phyloP scores from a whole-genome alignment of 2,797 vertebrate genomes.

The Pipistrellus pygmaeus region DNA sequence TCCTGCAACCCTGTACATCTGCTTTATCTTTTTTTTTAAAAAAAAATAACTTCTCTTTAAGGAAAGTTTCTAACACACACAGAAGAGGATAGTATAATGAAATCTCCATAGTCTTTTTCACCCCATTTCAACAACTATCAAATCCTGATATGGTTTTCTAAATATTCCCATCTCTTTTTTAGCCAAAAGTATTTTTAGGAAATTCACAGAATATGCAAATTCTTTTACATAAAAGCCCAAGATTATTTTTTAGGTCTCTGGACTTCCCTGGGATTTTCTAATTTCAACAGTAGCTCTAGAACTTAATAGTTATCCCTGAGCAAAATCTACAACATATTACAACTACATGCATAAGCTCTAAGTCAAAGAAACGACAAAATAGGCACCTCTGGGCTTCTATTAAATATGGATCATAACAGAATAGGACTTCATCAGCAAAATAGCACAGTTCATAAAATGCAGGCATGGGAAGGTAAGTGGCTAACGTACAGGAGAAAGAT shows the following conservation, averaged over 20 bases:
- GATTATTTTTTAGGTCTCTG: background rate
- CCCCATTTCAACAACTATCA: background rate
- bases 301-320: background rate
- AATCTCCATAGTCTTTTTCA: background rate
- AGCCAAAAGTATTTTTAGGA: background rate
- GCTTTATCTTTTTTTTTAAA: background rate
- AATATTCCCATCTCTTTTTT: background rate
- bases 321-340: background rate
- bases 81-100: background rate
- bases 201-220: background rate
- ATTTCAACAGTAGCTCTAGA: background rate
- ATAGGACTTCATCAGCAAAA: background rate
- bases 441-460: background rate
- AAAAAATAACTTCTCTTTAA: background rate
- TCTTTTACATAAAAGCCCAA: slow-evolving; percentile 10
- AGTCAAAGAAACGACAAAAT: background rate
- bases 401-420: background rate
- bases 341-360: background rate
- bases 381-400: background rate
- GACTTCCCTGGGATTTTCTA: background rate
- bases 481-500: background rate
- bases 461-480: background rate
- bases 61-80: background rate
- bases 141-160: background rate
- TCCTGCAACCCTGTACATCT: background rate